A percentile compares a stretch with the other conserved stretches of the same genome.
Evolutionary conservation across 2,113 vertebrate species (phyloP).

Genomic region (Motacilla alba): DNA sequence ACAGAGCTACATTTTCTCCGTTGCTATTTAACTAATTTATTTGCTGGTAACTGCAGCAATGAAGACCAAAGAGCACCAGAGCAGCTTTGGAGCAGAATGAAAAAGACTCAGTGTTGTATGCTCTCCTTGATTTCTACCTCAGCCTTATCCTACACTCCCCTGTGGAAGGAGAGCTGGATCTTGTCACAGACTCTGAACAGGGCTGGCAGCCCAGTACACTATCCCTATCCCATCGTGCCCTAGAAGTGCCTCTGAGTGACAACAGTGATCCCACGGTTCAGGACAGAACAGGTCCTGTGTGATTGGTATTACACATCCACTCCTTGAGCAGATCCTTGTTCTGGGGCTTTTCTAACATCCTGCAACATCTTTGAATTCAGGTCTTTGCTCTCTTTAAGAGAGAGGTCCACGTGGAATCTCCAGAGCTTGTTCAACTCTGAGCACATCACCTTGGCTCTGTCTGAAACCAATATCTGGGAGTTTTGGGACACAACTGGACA

Average conservation of each 20-base stretch:
- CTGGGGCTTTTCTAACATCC: not conserved
- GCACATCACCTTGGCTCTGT: not conserved
- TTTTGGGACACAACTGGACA: not conserved
- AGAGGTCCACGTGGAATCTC: not conserved
- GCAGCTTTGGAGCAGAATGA: not conserved
- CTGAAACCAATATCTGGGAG: not conserved
- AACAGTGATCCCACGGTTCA: too few relatives aligned
- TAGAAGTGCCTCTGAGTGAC: not conserved
- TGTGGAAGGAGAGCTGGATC: not conserved
- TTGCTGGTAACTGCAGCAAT: not conserved
- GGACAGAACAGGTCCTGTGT: not conserved
- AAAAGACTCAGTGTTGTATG: not conserved
- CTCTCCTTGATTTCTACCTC: not conserved
- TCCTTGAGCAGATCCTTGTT: not conserved
- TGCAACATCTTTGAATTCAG: not conserved
- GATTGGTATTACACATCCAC: not conserved
- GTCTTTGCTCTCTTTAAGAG: not conserved
- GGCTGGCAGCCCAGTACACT: not conserved
- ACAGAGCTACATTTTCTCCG: not conserved
- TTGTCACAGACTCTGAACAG: not conserved
- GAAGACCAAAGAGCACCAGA: not conserved
- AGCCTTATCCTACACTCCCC: not conserved
- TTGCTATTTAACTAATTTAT: not conserved
- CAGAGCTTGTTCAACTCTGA: not conserved
- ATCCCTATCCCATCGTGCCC: not conserved